These are phyloP conservation scores for Pygmarrhopalites habei DNA, from an alignment of 1,140 invertebrate species.

Conservation along the genomic window DNA sequence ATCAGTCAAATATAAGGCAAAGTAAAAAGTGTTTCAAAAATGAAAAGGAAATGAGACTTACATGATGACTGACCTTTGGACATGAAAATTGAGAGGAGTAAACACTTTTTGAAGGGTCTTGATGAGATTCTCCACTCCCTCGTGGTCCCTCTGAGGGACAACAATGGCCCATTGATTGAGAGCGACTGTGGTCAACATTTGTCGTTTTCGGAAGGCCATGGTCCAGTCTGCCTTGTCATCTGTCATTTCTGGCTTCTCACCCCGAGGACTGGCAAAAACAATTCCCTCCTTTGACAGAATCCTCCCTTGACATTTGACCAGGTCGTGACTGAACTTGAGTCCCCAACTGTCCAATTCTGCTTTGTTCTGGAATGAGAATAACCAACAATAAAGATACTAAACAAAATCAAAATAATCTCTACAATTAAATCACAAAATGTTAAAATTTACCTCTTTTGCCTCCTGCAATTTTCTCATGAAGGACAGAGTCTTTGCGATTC, in stretches of 20 bases:
- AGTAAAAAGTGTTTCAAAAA: not conserved
- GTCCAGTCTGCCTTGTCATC: constrained; percentile 23
- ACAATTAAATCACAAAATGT: too few relatives aligned
- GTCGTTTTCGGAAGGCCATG: constrained; percentile 1
- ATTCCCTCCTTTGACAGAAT: constrained; percentile 59
- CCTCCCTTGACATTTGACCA: constrained; percentile 56
- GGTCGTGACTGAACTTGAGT: constrained; percentile 56
- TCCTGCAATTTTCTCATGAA: too few relatives aligned
- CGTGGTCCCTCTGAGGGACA: constrained; percentile 22
- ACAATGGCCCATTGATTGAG: constrained; percentile 35
- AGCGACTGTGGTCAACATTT: not conserved
- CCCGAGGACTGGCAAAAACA: constrained; percentile 46
- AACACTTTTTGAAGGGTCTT: constrained; percentile 21
- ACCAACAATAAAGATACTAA: too few relatives aligned
- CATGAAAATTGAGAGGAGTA: constrained; percentile 17
- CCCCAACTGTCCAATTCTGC: constrained; percentile 46
- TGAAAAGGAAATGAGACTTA: constrained; percentile 20
- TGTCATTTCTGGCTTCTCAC: not conserved
- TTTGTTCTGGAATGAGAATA: not conserved
- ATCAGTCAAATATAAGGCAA: constrained; percentile 5
- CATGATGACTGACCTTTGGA: constrained; percentile 18
- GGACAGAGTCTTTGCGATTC: too few relatives aligned
- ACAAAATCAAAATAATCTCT: too few relatives aligned
- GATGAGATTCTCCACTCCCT: constrained; percentile 16
- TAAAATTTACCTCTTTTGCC: too few relatives aligned